Conservation (phyloP, 2,888 invertebrate species). For the Pocota personata region DNA sequence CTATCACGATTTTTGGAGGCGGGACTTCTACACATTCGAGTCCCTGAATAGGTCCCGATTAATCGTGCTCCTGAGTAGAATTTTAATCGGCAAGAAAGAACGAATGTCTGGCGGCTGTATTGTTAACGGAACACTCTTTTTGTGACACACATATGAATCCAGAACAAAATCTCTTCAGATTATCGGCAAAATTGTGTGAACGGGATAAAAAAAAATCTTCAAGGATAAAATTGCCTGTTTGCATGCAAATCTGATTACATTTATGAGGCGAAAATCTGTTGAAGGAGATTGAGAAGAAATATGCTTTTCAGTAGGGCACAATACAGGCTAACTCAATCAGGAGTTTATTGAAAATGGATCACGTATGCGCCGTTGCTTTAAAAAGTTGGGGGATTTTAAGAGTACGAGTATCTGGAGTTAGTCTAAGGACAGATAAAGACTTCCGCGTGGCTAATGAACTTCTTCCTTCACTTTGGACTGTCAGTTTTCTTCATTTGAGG, state of each 20-base stretch:
- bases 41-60: slow-evolving; percentile 3
- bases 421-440: background rate
- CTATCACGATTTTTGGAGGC: background rate
- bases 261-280: no score
- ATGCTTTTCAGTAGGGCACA: background rate
- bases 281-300: background rate
- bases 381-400: background rate
- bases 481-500: background rate
- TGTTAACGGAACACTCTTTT: background rate
- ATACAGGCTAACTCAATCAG: background rate
- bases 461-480: no score
- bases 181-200: slow-evolving; percentile 23
- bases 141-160: slow-evolving; percentile 15
- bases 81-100: slow-evolving; percentile 31
- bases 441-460: background rate
- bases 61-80: slow-evolving; percentile 44
- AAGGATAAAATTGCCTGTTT: slow-evolving; percentile 32
- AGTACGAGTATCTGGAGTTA: background rate
- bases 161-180: slow-evolving; percentile 23
- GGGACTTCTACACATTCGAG: background rate
- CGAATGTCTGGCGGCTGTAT: background rate
- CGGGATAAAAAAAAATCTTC: background rate
- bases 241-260: slow-evolving; percentile 38
- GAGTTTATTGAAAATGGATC: background rate
- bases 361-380: background rate